Evolutionary conservation across 2,113 vertebrate species (phyloP).

Genomic region (Xiphias gladius): DNA sequence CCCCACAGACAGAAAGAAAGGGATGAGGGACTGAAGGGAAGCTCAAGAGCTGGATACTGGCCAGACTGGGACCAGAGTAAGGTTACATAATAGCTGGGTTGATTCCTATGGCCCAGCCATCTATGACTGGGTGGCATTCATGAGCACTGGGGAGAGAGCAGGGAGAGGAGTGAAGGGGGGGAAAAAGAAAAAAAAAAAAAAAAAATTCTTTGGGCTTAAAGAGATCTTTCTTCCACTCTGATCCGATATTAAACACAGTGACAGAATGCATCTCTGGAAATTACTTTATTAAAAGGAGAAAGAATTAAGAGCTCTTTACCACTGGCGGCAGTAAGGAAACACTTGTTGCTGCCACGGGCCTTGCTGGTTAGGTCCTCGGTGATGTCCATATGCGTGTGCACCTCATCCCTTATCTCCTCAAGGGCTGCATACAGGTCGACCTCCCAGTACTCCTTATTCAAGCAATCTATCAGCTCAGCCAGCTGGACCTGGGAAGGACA

Average conservation of each 20-base stretch:
- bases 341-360: slow-evolving; percentile 94
- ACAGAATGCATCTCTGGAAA: neutral
- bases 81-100: slow-evolving; percentile 59
- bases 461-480: slow-evolving; percentile 91
- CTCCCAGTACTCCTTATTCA: slow-evolving; percentile 98
- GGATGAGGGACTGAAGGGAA: slow-evolving; percentile 25
- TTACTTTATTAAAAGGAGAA: neutral
- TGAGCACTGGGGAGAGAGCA: slow-evolving; percentile 3
- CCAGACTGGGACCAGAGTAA: slow-evolving; percentile 50
- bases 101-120: slow-evolving; percentile 51
- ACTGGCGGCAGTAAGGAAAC: slow-evolving; percentile 93
- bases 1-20: slow-evolving; percentile 9
- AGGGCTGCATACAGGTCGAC: slow-evolving; percentile 91
- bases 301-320: slow-evolving; percentile 80
- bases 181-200: neutral
- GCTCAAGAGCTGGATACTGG: slow-evolving; percentile 36
- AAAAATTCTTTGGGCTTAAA: slow-evolving; percentile 12
- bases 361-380: slow-evolving; percentile 98
- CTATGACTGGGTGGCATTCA: slow-evolving; percentile 71
- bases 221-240: slow-evolving; percentile 16
- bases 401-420: slow-evolving; percentile 94
- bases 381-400: slow-evolving; percentile 95
- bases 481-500: slow-evolving; percentile 87
- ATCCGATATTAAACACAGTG: neutral
- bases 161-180: neutral